phyloP scores from a whole-genome alignment of 2,113 vertebrate genomes.

The Carassius carassius region DNA sequence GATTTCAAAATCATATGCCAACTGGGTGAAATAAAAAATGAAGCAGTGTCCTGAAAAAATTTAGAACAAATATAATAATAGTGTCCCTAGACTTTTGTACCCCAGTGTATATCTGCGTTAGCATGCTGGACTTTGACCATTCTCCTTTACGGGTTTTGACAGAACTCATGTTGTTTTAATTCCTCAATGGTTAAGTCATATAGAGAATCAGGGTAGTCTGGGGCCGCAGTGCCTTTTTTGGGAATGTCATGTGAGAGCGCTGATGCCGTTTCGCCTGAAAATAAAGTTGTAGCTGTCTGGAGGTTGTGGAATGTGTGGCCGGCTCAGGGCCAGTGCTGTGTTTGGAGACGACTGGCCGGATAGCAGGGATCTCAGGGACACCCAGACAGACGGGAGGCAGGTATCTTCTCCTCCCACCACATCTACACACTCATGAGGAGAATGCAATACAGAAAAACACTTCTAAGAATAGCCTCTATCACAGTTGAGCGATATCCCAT shows the following conservation, averaged over 20 bases:
- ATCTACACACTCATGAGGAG: conserved; percentile 11
- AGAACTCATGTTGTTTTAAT: conserved; percentile 93
- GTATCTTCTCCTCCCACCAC: conserved; percentile 47
- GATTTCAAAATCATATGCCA: too few relatives aligned
- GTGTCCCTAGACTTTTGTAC: too few relatives aligned
- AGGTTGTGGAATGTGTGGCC: conserved; percentile 86
- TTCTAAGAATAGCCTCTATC: conserved; percentile 20
- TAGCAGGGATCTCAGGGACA: conserved; percentile 74
- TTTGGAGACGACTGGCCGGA: conserved; percentile 79
- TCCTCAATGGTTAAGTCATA: conserved; percentile 96
- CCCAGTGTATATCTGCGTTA: neutral
- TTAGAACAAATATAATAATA: too few relatives aligned
- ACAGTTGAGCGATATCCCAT: conserved; percentile 8
- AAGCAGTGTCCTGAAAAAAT: too few relatives aligned
- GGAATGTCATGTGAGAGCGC: conserved; percentile 98
- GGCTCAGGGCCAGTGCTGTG: conserved; percentile 79
- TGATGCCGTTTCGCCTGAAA: conserved; percentile 85
- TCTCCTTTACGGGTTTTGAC: conserved; percentile 60
- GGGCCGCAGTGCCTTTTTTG: conserved; percentile 95
- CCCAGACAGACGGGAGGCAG: conserved; percentile 60
- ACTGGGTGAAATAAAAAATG: too few relatives aligned
- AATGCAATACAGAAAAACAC: neutral
- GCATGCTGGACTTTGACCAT: conserved; percentile 7
- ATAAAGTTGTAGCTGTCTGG: conserved; percentile 87
- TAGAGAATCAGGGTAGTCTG: conserved; percentile 89